phyloP scores from a whole-genome alignment of 2,888 invertebrate species.

The Melanophora roralis region DNA sequence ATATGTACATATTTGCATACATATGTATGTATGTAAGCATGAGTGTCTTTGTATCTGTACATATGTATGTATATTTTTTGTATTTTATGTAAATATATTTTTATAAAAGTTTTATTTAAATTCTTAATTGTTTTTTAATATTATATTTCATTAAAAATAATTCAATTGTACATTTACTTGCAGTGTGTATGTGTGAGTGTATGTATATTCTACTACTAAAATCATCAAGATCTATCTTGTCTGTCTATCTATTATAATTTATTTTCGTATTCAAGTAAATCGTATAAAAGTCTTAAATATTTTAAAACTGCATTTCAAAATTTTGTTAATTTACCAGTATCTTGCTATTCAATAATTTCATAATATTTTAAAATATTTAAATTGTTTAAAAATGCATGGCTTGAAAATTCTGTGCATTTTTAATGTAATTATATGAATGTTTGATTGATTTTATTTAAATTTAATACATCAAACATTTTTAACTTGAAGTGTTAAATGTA shows the following conservation, averaged over 20 bases:
- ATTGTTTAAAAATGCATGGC: too few relatives aligned
- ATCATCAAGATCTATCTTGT: neutral
- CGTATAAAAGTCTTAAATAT: too few relatives aligned
- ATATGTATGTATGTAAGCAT: neutral
- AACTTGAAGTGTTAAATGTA: too few relatives aligned
- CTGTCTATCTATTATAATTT: too few relatives aligned
- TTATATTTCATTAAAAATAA: conserved; percentile 9
- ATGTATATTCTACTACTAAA: neutral
- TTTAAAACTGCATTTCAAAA: too few relatives aligned
- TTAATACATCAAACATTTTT: too few relatives aligned
- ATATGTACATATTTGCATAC: neutral
- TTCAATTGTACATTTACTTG: conserved; percentile 21
- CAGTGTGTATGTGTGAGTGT: neutral
- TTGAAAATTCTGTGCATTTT: too few relatives aligned
- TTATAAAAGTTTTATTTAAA: conserved; percentile 14
- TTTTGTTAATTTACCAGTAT: too few relatives aligned
- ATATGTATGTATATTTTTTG: neutral
- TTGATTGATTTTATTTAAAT: too few relatives aligned
- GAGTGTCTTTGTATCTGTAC: neutral
- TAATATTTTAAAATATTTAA: too few relatives aligned
- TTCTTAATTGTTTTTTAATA: conserved; percentile 33
- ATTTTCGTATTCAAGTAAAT: neutral
- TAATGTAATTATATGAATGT: too few relatives aligned
- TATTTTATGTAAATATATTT: neutral
- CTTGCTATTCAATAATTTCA: too few relatives aligned